Evolutionary conservation across 1,140 invertebrate genomes (phyloP), one percentile per base, ranked within the genome.

Genomic region (Plutomurus gul): DNA sequence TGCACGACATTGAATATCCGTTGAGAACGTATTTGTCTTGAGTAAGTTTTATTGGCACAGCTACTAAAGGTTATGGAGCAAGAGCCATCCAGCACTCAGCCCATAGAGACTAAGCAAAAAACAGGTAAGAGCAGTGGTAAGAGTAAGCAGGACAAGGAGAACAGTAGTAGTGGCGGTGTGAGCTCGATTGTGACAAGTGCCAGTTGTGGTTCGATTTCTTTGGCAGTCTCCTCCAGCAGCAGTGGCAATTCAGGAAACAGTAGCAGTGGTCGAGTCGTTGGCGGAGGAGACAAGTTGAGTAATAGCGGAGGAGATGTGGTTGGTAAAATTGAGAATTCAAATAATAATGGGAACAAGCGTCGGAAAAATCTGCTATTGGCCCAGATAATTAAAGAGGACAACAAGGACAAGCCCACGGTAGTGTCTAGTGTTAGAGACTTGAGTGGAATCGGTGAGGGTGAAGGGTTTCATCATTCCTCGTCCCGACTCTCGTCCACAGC

Each of bases 361-460:
- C 25, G 56, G 30, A 65, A 65, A 65, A 65, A 65, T 65, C 56
- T 65, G 30, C 30, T 33, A 33, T 65, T 65, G 27, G 56, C 56
- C 36, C 56, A 65, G 27, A 65, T 65, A 65, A 65, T 65, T 33
- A 65, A 65, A 30, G 56, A 65, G 56, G 56, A 72, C 65, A 78
- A 73, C 37, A 43, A 47, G 25, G 71, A 73, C 65, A 70, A 70
- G 65, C 56, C 56, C 36, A 65, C 73, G 36, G 65, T 78, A 16
- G 76, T 78, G 20, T 70, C 60, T 27, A 47, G 76, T 46, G 76
- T 78, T 7, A 47, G 76, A 47, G 71, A 70, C 47, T 65, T 72
- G 20, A 78, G 76, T 78, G 39, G 72, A 56, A 75, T 79, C 18
- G 77, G 77, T 43, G 77, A 79, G 72, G 77, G 77, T 33, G 77